Percentiles rank a stretch among this genome's conserved stretches.
Evolutionary conservation across 2,113 vertebrate genomes (phyloP).

Genomic region (Philantomba maxwellii): DNA sequence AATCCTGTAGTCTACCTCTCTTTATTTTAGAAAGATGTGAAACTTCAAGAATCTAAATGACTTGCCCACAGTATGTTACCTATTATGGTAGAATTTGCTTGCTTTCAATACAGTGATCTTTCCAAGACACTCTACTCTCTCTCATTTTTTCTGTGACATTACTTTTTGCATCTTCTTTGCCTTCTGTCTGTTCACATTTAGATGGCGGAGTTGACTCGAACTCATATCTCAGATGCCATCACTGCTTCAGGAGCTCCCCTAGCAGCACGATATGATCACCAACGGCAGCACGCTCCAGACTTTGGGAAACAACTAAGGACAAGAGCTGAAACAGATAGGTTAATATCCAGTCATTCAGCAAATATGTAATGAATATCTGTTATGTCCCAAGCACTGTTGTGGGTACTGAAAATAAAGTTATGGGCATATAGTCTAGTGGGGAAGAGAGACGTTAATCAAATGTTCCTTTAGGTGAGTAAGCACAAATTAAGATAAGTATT

Average conservation of each 20-base stretch:
- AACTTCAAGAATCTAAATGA: not conserved
- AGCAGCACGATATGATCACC: constrained; percentile 77
- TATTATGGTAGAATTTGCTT: not conserved
- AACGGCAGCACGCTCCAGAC: constrained; percentile 73
- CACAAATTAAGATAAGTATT: not conserved
- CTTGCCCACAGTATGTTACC: not conserved
- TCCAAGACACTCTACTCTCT: not conserved
- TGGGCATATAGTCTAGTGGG: not conserved
- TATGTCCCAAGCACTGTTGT: not conserved
- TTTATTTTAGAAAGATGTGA: constrained; percentile 41
- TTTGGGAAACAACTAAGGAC: constrained; percentile 76
- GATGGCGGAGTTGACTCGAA: constrained; percentile 87
- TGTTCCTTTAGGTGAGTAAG: not conserved
- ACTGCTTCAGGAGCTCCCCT: constrained; percentile 71
- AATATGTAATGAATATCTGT: not conserved
- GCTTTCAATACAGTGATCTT: not conserved
- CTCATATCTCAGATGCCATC: constrained; percentile 78
- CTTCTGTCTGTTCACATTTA: constrained; percentile 64
- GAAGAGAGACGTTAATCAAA: not conserved
- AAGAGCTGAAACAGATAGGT: constrained; percentile 83
- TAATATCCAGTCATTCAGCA: constrained; percentile 33
- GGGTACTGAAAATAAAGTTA: not conserved
- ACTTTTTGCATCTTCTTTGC: constrained; percentile 18
- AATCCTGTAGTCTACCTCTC: not conserved
- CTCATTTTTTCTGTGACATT: not conserved